Evolutionary conservation across 2,888 invertebrate species (phyloP).

Genomic region (Drosophila tripunctata): DNA sequence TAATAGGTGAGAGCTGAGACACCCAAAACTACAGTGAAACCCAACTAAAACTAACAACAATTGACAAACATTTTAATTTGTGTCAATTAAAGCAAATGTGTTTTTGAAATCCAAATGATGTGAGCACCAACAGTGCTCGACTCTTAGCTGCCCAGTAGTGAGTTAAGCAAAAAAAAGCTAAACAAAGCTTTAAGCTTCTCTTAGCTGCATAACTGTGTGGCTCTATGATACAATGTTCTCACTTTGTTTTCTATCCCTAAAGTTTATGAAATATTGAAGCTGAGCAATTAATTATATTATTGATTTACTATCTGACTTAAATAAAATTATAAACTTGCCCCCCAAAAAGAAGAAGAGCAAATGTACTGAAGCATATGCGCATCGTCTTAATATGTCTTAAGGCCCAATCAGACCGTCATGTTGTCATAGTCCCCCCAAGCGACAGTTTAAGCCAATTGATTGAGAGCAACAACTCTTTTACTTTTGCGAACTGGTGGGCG

Average conservation of each 20-base stretch:
- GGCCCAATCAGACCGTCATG: constrained; percentile 28
- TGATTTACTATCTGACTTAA: constrained; percentile 4
- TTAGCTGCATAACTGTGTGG: no score
- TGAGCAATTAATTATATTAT: neutral
- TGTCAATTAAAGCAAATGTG: constrained; percentile 52
- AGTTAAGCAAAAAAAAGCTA: no score
- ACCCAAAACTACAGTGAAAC: constrained; percentile 19
- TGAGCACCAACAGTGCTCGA: neutral
- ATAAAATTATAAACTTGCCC: constrained; percentile 3
- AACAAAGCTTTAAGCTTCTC: no score
- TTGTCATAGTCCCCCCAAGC: constrained; percentile 19
- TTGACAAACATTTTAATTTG: constrained; percentile 60
- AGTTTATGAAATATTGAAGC: neutral
- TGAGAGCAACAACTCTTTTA: constrained; percentile 4
- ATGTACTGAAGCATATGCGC: constrained; percentile 1
- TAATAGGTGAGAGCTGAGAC: constrained; percentile 53
- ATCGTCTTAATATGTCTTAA: constrained; percentile 7
- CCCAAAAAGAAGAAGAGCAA: neutral
- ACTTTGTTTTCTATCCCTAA: neutral
- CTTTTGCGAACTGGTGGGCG: no score
- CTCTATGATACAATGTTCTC: no score
- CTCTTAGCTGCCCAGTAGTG: neutral
- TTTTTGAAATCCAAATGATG: no score
- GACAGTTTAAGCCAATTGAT: constrained; percentile 40
- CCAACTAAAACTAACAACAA: constrained; percentile 4